These are phyloP conservation scores for Tanypteryx hageni DNA, from an alignment of 2,888 invertebrate genomes.

Conservation along the genomic window DNA sequence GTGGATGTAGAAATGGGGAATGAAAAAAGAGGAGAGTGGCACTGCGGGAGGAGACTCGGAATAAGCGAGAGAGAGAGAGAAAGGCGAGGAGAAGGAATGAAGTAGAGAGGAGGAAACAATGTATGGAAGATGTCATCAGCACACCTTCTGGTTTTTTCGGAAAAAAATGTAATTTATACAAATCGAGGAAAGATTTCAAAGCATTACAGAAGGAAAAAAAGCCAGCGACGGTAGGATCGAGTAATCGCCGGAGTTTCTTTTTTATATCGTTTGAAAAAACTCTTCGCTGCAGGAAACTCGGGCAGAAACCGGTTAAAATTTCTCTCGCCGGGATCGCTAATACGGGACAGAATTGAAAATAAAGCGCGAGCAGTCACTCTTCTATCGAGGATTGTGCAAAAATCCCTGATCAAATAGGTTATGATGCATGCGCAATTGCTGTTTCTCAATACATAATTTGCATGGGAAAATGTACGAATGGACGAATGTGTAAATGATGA, in stretches of 20 bases:
- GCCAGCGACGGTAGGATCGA: neutral
- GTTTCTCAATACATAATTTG: too few relatives aligned
- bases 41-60: too few relatives aligned
- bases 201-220: neutral
- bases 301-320: neutral
- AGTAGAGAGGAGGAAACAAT: neutral
- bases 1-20: neutral
- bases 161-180: slow-evolving; percentile 41
- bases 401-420: too few relatives aligned
- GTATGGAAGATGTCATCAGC: slow-evolving; percentile 34
- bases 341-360: neutral
- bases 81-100: neutral
- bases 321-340: neutral
- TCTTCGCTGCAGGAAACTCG: neutral
- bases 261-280: neutral
- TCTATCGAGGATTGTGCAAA: too few relatives aligned
- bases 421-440: too few relatives aligned
- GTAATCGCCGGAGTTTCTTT: neutral
- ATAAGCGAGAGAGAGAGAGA: neutral
- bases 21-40: neutral
- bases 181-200: slow-evolving; percentile 8
- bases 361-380: too few relatives aligned
- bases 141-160: neutral
- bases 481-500: too few relatives aligned
- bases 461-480: too few relatives aligned